Conservation (phyloP, 1,140 invertebrate genomes). For the Achroia grisella region DNA sequence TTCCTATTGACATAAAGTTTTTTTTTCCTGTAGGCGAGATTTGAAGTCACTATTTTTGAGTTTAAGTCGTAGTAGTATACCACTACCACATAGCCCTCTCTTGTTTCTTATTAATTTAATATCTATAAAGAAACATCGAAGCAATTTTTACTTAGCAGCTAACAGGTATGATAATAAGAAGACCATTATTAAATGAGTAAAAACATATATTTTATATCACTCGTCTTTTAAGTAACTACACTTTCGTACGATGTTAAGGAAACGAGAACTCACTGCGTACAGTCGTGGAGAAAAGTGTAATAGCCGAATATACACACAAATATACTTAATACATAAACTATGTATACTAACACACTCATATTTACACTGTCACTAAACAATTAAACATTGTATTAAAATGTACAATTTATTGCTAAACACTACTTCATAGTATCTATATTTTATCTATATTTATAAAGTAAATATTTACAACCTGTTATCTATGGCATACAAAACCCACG, state of each 20-base stretch:
- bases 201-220: slow-evolving; percentile 71
- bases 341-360: slow-evolving; percentile 40
- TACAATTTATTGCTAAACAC: slow-evolving; percentile 17
- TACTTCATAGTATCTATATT: slow-evolving; percentile 11
- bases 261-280: slow-evolving; percentile 17
- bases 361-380: slow-evolving; percentile 31
- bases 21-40: too few relatives aligned
- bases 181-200: slow-evolving; percentile 54
- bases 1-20: too few relatives aligned
- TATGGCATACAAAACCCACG: slow-evolving; percentile 26
- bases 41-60: too few relatives aligned
- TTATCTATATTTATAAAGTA: slow-evolving; percentile 12
- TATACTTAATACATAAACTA: slow-evolving; percentile 22
- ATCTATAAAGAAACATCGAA: too few relatives aligned
- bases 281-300: slow-evolving; percentile 23
- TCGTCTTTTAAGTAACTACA: slow-evolving; percentile 48
- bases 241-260: slow-evolving; percentile 17
- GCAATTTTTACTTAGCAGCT: too few relatives aligned
- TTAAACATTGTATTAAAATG: slow-evolving; percentile 18
- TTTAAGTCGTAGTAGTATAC: too few relatives aligned
- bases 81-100: too few relatives aligned
- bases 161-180: slow-evolving; percentile 25
- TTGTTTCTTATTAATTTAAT: too few relatives aligned
- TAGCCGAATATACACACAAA: slow-evolving; percentile 44
- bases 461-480: slow-evolving; percentile 21